Base-by-base conservation (phyloP, 2,113 vertebrate species). In the Bucco capensis region DNA sequence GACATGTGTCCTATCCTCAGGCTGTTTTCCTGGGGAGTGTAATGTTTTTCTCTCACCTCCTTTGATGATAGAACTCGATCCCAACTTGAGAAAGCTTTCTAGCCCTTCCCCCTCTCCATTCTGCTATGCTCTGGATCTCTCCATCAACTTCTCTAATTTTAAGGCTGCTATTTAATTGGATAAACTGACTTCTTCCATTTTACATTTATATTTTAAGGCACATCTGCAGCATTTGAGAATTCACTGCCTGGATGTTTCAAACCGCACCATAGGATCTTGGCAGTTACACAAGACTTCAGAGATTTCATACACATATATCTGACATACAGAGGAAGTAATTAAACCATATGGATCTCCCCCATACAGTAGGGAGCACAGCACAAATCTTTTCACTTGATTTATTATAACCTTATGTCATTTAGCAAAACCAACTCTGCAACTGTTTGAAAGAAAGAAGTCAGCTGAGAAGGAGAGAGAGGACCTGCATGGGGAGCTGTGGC, bases 401-500 rank as follows among this genome's bases (percentile, higher is more conserved):
- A 95, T 95, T 96, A 89, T 77, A 94, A 96, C 93, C 90, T 92
- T 47, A 85, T 87, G 91, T 90, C 78, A 82, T 80, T 71, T 85
- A 95, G 82, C 71, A 96, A 96, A 96, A 94, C 84, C 78, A 91
- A 71, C 92, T 93, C 69, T 73, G 75, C 51, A 89, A 80, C 93
- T 56, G 66, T 94, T 88, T 85, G 86, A 85, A 93, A 67, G 92
- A 93, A 85, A 49, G 42, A 76, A 93, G 54, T 78, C 86, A 93
- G 88, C 71, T 85, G 78, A 95, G 58, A 62, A 69, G 44, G 71
- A 88, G 64, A 60, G 54, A 65, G 53, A 91, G 51, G 79, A 83
- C 28, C 70, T 78, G 49, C 22, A 23, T 0, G 21, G 61, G 85
- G 86, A 86, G 78, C 88, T 78, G 75, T 51, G 69, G 51, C 56